A percentile compares a stretch with the other conserved stretches of the same genome.
Evolutionary conservation across 2,113 vertebrate species (phyloP).

Genomic region (Eublepharis macularius): DNA sequence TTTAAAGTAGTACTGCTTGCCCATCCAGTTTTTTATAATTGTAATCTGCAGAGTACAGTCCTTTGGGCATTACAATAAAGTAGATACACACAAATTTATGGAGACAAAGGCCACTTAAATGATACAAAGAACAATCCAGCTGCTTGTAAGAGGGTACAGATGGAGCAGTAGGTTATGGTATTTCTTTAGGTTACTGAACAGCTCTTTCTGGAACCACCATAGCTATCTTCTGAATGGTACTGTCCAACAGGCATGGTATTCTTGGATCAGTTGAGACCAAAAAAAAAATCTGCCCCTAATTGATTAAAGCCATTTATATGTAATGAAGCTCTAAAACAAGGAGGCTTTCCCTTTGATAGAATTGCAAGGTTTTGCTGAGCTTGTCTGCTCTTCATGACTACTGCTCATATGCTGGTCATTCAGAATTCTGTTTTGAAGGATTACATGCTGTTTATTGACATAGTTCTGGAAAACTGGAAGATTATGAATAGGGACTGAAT

Average conservation of each 20-base stretch:
- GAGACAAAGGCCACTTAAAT: not conserved
- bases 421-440: not conserved
- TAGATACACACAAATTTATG: not conserved
- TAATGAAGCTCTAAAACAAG: not conserved
- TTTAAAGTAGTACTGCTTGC: conserved; percentile 22
- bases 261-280: not conserved
- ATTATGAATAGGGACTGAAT: not conserved
- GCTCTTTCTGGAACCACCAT: not conserved
- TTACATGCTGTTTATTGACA: too few species aligned
- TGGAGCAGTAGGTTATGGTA: not conserved
- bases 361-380: not conserved
- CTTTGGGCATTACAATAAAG: conserved; percentile 48
- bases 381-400: not conserved
- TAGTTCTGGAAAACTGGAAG: not conserved
- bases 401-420: not conserved
- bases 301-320: not conserved
- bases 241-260: not conserved
- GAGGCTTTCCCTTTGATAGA: too few species aligned
- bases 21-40: conserved; percentile 7
- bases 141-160: not conserved
- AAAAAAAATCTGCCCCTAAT: not conserved
- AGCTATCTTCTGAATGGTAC: not conserved
- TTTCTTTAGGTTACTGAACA: not conserved
- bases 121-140: not conserved
- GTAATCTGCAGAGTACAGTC: conserved; percentile 38